phyloP scores from a whole-genome alignment of 2,113 vertebrate species.

The Athene cunicularia region DNA sequence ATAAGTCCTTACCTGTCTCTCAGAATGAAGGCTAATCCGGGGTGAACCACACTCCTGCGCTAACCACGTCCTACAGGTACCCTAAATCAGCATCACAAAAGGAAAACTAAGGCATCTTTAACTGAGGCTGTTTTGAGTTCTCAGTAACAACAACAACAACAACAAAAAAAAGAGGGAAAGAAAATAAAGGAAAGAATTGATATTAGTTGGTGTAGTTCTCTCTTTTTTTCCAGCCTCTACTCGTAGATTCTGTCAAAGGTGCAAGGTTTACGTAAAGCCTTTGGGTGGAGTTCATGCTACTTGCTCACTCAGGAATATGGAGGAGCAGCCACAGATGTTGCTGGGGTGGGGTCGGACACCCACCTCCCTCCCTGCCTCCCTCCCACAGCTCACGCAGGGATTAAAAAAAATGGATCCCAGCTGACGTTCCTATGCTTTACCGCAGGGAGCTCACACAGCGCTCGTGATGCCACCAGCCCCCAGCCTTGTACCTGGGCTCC shows the following conservation, averaged over 20 bases:
- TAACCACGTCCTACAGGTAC: neutral
- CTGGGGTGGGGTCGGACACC: neutral
- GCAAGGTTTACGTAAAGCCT: accelerated
- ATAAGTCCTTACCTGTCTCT: neutral
- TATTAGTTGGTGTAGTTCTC: neutral
- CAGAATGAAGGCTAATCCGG: neutral
- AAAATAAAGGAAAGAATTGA: slow-evolving; percentile 59
- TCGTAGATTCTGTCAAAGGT: neutral
- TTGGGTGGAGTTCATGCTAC: neutral
- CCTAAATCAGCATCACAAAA: neutral
- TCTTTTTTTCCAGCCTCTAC: neutral
- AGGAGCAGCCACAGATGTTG: neutral
- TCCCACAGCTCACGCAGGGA: neutral
- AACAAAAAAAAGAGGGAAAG: neutral
- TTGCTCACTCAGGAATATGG: neutral
- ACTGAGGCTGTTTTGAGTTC: neutral
- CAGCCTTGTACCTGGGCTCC: neutral
- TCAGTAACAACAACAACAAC: neutral
- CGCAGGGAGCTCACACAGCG: neutral
- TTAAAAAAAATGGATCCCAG: neutral
- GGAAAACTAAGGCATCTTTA: slow-evolving; percentile 6
- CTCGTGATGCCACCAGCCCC: accelerated
- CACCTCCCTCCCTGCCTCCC: too few relatives aligned
- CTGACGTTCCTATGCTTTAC: accelerated
- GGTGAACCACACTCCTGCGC: neutral